Evolutionary conservation across 2,797 vertebrate genomes (phyloP).

Genomic region (Takifugu ocellatus): DNA sequence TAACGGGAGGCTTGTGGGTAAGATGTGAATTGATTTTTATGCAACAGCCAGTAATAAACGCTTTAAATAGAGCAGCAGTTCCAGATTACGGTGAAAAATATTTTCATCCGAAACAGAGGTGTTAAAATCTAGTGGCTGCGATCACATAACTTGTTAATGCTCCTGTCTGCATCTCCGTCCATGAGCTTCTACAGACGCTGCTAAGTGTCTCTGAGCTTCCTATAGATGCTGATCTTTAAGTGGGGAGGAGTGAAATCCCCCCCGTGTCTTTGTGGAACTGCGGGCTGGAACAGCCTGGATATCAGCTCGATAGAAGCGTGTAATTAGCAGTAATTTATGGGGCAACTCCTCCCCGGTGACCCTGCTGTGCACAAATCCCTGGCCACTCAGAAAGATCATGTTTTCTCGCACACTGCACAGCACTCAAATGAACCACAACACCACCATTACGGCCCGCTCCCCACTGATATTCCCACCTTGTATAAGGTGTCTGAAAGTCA

Average conservation of each 20-base stretch:
- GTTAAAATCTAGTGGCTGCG: no score
- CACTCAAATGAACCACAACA: conserved; percentile 79
- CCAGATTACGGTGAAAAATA: no score
- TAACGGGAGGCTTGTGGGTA: conserved; percentile 21
- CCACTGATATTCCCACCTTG: conserved; percentile 83
- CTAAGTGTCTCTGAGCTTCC: conserved; percentile 30
- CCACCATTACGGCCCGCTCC: conserved; percentile 72
- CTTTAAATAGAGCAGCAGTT: no score
- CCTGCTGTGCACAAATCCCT: conserved; percentile 71
- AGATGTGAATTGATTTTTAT: conserved; percentile 4
- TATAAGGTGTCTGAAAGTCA: conserved; percentile 83
- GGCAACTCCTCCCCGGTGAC: conserved; percentile 69
- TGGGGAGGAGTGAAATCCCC: conserved; percentile 58
- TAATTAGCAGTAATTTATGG: conserved; percentile 82
- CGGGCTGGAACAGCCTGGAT: conserved; percentile 59
- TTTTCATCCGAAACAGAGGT: no score
- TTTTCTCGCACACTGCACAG: conserved; percentile 71
- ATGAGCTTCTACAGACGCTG: conserved; percentile 40
- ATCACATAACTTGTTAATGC: no score
- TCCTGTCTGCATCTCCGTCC: not conserved
- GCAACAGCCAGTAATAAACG: no score
- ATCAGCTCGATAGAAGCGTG: conserved; percentile 68
- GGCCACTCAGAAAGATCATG: conserved; percentile 75
- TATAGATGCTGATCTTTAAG: conserved; percentile 51
- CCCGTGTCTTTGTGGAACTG: conserved; percentile 55